Conservation (phyloP, 2,888 invertebrate genomes). For the Polydrusus cervinus region DNA sequence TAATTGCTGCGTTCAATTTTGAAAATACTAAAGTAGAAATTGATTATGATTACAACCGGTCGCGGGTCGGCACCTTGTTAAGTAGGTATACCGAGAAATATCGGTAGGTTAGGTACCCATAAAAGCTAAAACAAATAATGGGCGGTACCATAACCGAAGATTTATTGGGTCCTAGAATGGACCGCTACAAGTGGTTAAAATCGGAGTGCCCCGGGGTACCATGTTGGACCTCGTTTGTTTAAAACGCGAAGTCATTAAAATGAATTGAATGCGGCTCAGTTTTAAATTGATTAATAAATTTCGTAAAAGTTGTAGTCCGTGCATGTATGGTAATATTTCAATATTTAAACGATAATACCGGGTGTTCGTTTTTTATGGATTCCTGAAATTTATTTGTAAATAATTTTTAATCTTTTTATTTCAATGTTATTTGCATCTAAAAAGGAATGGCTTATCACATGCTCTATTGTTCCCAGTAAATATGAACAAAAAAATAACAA, state of each 20-base stretch:
- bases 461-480: constrained; percentile 22
- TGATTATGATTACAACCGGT: constrained; percentile 47
- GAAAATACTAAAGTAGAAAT: constrained; percentile 46
- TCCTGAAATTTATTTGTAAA: background rate
- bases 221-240: constrained; percentile 15
- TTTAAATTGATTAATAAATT: constrained; percentile 6
- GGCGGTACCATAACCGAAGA: constrained; percentile 47
- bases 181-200: constrained; percentile 21
- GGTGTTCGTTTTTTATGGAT: too few species aligned
- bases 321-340: background rate
- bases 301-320: background rate
- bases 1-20: constrained; percentile 27
- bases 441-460: constrained; percentile 23
- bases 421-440: constrained; percentile 6
- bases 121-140: constrained; percentile 51
- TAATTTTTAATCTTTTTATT: background rate
- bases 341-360: too few species aligned
- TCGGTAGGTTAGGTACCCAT: constrained; percentile 44
- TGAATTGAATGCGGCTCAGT: constrained; percentile 8
- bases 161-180: constrained; percentile 47
- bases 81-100: constrained; percentile 35
- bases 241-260: constrained; percentile 23
- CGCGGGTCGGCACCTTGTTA: constrained; percentile 28
- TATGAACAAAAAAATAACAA: constrained; percentile 23
- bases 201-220: constrained; percentile 31